phyloP scores from a whole-genome alignment of 2,888 invertebrate species.

The Drosophila aldrichi region DNA sequence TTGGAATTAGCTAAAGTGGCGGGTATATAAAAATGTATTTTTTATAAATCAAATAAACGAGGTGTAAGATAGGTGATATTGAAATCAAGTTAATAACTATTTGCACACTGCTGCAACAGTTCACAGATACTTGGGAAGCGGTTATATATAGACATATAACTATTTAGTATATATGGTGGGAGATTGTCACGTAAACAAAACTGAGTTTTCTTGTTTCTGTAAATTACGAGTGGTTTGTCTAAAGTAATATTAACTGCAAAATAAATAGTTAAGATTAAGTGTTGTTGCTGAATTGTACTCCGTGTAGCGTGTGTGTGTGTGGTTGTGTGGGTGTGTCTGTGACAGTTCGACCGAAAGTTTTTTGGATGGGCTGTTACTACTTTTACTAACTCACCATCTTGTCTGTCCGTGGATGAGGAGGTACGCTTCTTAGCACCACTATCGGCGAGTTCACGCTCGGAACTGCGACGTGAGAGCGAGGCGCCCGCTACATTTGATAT shows the following conservation, averaged over 20 bases:
- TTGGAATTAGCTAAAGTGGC: constrained; percentile 7
- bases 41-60: constrained; percentile 34
- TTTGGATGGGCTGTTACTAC: not conserved
- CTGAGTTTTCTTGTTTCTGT: constrained; percentile 23
- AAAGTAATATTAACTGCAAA: constrained; percentile 70
- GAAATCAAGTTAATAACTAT: constrained; percentile 34
- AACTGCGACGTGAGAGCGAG: constrained; percentile 93
- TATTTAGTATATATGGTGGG: constrained; percentile 18
- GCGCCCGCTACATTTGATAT: constrained; percentile 94
- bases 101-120: constrained; percentile 49
- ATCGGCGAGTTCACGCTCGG: constrained; percentile 91
- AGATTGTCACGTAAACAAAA: constrained; percentile 28
- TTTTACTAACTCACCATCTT: constrained; percentile 87
- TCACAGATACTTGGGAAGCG: constrained; percentile 41
- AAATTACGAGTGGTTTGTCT: constrained; percentile 47
- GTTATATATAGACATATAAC: constrained; percentile 34
- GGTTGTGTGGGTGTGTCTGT: constrained; percentile 32
- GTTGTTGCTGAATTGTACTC: constrained; percentile 32
- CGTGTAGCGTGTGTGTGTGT: constrained; percentile 28
- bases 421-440: constrained; percentile 90
- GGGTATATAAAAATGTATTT: constrained; percentile 13
- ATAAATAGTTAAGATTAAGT: constrained; percentile 69
- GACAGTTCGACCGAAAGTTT: constrained; percentile 31
- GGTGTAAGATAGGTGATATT: constrained; percentile 14
- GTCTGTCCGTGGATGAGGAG: constrained; percentile 90